A percentile compares a stretch with the other conserved stretches of the same genome.
These are phyloP conservation scores for Argyrosomus regius DNA, from an alignment of 2,797 vertebrate genomes.

Conservation along the genomic window DNA sequence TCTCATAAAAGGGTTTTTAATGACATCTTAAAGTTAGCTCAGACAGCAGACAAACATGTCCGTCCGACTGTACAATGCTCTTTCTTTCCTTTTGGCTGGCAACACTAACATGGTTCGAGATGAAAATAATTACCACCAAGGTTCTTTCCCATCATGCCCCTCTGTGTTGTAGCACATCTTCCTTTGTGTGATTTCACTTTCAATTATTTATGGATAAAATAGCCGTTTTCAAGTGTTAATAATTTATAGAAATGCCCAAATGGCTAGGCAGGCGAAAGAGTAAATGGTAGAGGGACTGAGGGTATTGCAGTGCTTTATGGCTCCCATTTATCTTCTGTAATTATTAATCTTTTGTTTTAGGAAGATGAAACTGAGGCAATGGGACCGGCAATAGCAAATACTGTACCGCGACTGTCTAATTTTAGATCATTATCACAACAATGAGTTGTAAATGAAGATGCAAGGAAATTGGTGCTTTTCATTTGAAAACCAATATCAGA, in stretches of 20 bases:
- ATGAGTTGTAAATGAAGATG: slow-evolving; percentile 31
- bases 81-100: slow-evolving; percentile 32
- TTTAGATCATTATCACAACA: slow-evolving; percentile 49
- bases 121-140: slow-evolving; percentile 70
- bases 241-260: slow-evolving; percentile 86
- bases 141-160: slow-evolving; percentile 54
- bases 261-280: slow-evolving; percentile 80
- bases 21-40: slow-evolving; percentile 66
- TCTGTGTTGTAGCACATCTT: slow-evolving; percentile 65
- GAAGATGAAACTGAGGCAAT: slow-evolving; percentile 56
- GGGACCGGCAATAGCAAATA: slow-evolving; percentile 40
- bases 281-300: slow-evolving; percentile 82
- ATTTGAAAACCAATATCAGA: background rate
- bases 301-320: slow-evolving; percentile 83
- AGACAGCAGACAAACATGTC: slow-evolving; percentile 36
- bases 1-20: slow-evolving; percentile 27
- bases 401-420: slow-evolving; percentile 35
- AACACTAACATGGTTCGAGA: slow-evolving; percentile 35
- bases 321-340: slow-evolving; percentile 82
- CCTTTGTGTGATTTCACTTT: slow-evolving; percentile 76
- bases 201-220: slow-evolving; percentile 91
- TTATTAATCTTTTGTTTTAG: slow-evolving; percentile 84
- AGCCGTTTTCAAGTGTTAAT: slow-evolving; percentile 88
- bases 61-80: slow-evolving; percentile 61
- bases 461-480: slow-evolving; percentile 6